Percentiles rank a stretch among this genome's conserved stretches.
Conservation (phyloP, 2,113 vertebrate species). For the Orcinus orca region DNA sequence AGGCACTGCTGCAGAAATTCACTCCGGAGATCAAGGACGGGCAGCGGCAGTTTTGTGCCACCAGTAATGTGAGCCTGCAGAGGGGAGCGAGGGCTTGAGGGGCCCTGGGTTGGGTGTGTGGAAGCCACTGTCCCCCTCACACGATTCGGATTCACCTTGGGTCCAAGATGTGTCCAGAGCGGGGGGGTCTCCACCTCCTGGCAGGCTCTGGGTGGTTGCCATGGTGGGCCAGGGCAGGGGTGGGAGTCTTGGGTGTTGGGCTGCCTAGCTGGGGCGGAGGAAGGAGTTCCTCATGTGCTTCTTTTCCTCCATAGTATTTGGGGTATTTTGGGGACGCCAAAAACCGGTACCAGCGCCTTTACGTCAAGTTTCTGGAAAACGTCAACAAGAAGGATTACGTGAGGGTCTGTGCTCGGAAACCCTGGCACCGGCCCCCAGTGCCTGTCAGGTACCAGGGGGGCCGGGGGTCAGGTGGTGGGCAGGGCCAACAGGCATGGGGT, state of each 20-base stretch:
- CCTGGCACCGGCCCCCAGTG: slow-evolving; percentile 90
- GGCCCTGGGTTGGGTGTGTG: not conserved
- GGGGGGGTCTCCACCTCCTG: not conserved
- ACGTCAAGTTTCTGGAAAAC: slow-evolving; percentile 95
- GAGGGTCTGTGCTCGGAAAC: slow-evolving; percentile 91
- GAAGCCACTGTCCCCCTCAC: not conserved
- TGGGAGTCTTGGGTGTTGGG: not conserved
- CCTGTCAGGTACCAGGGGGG: slow-evolving; percentile 85
- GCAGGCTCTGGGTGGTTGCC: not conserved
- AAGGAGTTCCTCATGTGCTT: not conserved
- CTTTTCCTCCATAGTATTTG: slow-evolving; percentile 85
- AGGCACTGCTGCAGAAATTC: slow-evolving; percentile 95
- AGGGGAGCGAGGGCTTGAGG: fast-evolving
- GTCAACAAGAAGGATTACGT: slow-evolving; percentile 96
- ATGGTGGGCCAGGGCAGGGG: fast-evolving
- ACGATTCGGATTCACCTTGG: not conserved
- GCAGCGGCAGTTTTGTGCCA: slow-evolving; percentile 94
- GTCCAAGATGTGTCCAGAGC: not conserved
- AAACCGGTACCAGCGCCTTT: slow-evolving; percentile 93
- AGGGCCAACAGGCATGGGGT: not conserved
- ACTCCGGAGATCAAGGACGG: slow-evolving; percentile 95
- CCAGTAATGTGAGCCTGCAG: slow-evolving; percentile 88
- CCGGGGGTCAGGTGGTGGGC: fast-evolving
- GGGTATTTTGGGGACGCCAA: slow-evolving; percentile 95
- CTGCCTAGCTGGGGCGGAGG: fast-evolving